A percentile compares a stretch with the other conserved stretches of the same genome.
These are phyloP conservation scores for Dendrocincla fuliginosa DNA, from an alignment of 2,797 vertebrate genomes.

Conservation along the genomic window DNA sequence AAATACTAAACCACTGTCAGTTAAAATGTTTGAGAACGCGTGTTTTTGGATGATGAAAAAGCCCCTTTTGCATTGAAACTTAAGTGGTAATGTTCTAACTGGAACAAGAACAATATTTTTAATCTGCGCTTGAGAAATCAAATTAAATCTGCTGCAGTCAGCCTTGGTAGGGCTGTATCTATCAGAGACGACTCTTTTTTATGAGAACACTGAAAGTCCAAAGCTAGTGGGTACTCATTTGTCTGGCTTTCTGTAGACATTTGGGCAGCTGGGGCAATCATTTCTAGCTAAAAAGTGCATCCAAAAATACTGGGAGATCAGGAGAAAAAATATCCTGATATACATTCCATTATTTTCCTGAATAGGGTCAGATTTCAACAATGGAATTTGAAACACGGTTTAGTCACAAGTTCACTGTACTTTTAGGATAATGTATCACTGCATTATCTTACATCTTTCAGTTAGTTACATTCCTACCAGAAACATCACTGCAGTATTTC, in stretches of 20 bases:
- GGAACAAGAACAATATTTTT: conserved; percentile 68
- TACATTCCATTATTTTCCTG: neutral
- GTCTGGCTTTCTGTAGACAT: neutral
- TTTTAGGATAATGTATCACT: neutral
- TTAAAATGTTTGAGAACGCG: conserved; percentile 2
- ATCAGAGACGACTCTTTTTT: neutral
- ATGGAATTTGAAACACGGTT: conserved; percentile 20
- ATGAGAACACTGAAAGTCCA: conserved; percentile 12
- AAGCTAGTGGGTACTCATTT: conserved; percentile 20
- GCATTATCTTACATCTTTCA: neutral
- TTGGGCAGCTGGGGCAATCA: neutral
- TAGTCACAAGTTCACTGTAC: neutral
- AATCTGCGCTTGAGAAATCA: conserved; percentile 69
- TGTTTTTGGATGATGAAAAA: conserved; percentile 52
- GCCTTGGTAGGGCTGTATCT: conserved; percentile 29
- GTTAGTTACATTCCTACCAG: neutral
- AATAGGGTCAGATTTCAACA: conserved; percentile 29
- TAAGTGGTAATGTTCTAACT: conserved; percentile 59
- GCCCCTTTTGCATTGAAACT: conserved; percentile 45
- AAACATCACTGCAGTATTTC: neutral
- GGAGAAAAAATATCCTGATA: neutral
- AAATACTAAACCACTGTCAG: conserved; percentile 59
- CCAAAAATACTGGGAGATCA: neutral
- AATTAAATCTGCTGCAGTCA: conserved; percentile 63
- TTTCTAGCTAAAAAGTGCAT: conserved; percentile 27